Conservation (phyloP, 2,888 invertebrate species). For the Ashinkailepas kermadecensis region DNA sequence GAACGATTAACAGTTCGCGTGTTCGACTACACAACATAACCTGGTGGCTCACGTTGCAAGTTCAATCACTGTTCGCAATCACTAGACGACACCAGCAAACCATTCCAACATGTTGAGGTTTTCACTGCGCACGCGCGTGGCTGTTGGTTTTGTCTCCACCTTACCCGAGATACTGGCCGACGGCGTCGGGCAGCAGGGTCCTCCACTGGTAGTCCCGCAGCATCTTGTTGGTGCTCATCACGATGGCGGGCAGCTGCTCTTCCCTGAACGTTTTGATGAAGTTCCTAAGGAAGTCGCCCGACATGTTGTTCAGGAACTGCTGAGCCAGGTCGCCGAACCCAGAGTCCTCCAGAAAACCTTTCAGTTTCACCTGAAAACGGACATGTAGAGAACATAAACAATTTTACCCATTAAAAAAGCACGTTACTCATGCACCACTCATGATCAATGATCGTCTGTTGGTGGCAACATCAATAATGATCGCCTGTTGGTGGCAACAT, state of each 20-base stretch:
- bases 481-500: too few relatives aligned
- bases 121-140: not conserved
- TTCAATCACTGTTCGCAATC: too few relatives aligned
- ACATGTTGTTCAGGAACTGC: constrained; percentile 14
- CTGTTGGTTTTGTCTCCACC: not conserved
- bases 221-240: not conserved
- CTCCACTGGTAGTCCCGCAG: not conserved
- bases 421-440: too few relatives aligned
- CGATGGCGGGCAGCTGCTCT: not conserved
- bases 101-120: too few relatives aligned
- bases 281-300: not conserved
- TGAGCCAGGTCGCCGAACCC: constrained; percentile 8
- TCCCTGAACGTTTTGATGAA: constrained; percentile 6
- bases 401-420: too few relatives aligned
- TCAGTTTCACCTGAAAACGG: not conserved
- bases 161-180: not conserved
- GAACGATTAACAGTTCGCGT: too few relatives aligned
- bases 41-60: too few relatives aligned
- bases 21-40: too few relatives aligned
- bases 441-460: too few relatives aligned
- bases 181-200: not conserved
- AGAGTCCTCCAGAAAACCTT: not conserved
- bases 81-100: too few relatives aligned
- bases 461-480: too few relatives aligned
- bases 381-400: not conserved